A percentile compares a stretch with the other conserved stretches of the same genome.
Evolutionary conservation across 2,113 vertebrate genomes (phyloP).

Genomic region (Mesitornis unicolor): DNA sequence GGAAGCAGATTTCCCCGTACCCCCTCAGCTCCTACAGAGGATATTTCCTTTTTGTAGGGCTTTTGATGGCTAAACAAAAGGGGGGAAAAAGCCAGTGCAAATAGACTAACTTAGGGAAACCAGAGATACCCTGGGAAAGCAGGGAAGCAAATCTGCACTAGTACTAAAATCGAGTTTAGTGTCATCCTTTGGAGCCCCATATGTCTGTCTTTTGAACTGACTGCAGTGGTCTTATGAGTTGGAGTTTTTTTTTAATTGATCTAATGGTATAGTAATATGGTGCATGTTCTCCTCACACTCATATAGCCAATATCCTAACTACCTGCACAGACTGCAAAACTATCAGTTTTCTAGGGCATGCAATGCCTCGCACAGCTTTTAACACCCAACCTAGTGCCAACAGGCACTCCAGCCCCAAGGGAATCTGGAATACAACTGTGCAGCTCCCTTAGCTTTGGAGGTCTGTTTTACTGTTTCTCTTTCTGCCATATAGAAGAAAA

Average conservation of each 20-base stretch:
- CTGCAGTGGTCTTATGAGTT: neutral
- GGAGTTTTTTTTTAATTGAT: neutral
- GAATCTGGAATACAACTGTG: neutral
- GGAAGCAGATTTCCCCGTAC: rapidly evolving
- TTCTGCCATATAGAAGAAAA: neutral
- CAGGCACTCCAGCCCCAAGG: neutral
- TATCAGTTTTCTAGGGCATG: neutral
- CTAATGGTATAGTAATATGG: neutral
- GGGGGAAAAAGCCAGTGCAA: neutral
- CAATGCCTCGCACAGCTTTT: neutral
- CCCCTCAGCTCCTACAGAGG: neutral
- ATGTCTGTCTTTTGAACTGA: neutral
- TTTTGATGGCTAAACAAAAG: neutral
- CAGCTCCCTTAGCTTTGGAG: neutral
- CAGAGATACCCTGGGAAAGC: neutral
- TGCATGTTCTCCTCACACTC: neutral
- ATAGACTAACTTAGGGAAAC: neutral
- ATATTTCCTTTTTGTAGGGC: neutral
- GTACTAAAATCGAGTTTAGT: rapidly evolving
- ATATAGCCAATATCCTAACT: neutral
- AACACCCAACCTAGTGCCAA: neutral
- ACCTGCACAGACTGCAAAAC: neutral
- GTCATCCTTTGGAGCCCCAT: neutral
- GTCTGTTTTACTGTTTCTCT: neutral
- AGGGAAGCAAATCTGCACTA: neutral